These are phyloP conservation scores for Pycnomerus fuliginosus DNA, from an alignment of 2,888 invertebrate genomes.

Conservation along the genomic window DNA sequence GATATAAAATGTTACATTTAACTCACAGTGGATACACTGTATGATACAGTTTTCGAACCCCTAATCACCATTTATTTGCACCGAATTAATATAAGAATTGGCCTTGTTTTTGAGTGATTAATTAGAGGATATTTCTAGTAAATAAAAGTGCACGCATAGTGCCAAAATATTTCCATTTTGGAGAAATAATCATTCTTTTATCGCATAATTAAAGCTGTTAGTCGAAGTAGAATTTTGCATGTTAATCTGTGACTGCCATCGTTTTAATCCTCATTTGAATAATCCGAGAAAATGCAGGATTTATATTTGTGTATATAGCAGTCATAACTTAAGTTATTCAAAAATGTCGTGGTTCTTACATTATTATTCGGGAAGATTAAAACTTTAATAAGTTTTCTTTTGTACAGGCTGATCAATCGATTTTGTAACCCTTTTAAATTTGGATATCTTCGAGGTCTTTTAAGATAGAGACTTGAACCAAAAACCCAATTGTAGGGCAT, in stretches of 20 bases:
- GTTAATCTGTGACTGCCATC: conserved; percentile 27
- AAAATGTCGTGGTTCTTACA: conserved; percentile 21
- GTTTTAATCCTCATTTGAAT: conserved; percentile 27
- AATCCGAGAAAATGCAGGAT: conserved; percentile 28
- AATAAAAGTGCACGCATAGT: neutral
- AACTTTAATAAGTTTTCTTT: conserved; percentile 29
- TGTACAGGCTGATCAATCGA: no score
- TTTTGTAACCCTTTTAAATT: no score
- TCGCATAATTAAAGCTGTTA: conserved; percentile 15
- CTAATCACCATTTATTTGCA: no score
- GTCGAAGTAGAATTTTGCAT: conserved; percentile 20
- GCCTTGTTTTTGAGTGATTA: neutral
- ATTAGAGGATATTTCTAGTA: neutral
- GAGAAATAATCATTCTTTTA: conserved; percentile 10
- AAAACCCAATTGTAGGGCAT: no score
- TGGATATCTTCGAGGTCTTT: no score
- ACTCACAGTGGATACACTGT: no score
- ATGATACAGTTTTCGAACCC: no score
- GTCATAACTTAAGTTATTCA: conserved; percentile 22
- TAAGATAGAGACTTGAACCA: no score
- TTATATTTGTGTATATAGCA: conserved; percentile 30
- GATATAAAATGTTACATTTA: no score
- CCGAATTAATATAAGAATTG: neutral
- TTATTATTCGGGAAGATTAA: conserved; percentile 23
- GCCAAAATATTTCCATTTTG: conserved; percentile 4